Percentiles rank a stretch among this genome's conserved stretches.
Evolutionary conservation across 2,113 vertebrate genomes (phyloP).

Genomic region (Panthera tigris): DNA sequence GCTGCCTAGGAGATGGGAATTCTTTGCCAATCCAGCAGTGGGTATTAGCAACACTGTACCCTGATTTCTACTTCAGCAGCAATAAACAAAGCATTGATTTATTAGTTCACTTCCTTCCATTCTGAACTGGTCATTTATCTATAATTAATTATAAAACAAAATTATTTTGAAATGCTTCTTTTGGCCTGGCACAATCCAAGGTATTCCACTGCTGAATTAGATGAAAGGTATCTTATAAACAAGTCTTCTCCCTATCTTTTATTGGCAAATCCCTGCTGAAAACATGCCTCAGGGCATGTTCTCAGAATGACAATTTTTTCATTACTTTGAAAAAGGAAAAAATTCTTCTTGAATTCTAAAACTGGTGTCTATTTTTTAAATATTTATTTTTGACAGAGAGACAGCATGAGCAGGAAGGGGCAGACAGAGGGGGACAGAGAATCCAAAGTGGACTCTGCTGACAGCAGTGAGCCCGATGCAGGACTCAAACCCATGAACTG

Average conservation of each 20-base stretch:
- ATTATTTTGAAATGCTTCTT: slow-evolving; percentile 16
- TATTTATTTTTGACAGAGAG: too few species aligned
- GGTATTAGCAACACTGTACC: not conserved
- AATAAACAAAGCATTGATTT: not conserved
- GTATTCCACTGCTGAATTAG: not conserved
- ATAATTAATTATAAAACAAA: not conserved
- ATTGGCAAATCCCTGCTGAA: not conserved
- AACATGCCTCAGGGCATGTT: not conserved
- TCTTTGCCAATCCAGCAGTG: not conserved
- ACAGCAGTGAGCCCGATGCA: too few species aligned
- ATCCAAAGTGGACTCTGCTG: too few species aligned
- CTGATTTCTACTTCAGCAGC: not conserved
- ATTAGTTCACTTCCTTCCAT: not conserved
- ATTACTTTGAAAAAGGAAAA: not conserved
- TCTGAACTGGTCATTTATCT: not conserved
- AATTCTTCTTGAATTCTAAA: not conserved
- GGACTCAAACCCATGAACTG: too few species aligned
- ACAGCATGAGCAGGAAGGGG: too few species aligned
- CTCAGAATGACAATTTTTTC: not conserved
- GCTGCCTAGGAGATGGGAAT: not conserved
- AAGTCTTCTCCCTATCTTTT: not conserved
- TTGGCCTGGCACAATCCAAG: not conserved
- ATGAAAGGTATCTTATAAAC: not conserved
- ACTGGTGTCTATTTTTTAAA: not conserved
- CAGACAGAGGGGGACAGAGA: too few species aligned